Evolutionary conservation across 1,140 invertebrate species (phyloP).

Genomic region (Choristoneura fumiferana): DNA sequence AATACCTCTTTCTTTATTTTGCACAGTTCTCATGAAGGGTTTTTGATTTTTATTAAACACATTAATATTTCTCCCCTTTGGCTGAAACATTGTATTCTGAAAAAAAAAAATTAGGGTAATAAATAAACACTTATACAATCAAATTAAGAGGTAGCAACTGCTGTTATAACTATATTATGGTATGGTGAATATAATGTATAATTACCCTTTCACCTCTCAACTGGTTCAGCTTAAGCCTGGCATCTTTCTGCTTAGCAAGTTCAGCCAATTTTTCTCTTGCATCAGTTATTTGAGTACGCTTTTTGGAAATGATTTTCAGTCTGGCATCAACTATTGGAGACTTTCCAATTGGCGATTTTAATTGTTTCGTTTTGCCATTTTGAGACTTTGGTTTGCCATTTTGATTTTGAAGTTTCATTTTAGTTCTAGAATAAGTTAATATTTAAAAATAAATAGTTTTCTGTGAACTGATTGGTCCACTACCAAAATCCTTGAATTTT

Average conservation of each 20-base stretch:
- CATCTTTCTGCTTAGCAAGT: constrained; percentile 83
- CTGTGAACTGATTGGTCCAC: neutral
- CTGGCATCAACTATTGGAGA: constrained; percentile 79
- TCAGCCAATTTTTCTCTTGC: constrained; percentile 83
- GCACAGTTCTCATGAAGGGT: constrained; percentile 24
- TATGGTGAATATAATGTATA: too few species aligned
- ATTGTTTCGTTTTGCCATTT: constrained; percentile 38
- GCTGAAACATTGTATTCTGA: neutral
- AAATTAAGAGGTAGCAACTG: too few species aligned
- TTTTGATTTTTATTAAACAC: constrained; percentile 19
- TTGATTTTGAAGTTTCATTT: neutral
- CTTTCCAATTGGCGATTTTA: constrained; percentile 28
- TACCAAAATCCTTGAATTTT: too few species aligned
- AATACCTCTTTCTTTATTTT: constrained; percentile 26
- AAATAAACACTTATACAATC: neutral
- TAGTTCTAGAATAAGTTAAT: constrained; percentile 17
- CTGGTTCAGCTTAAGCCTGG: constrained; percentile 81
- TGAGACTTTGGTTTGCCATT: neutral
- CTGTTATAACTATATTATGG: too few species aligned
- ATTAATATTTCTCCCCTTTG: constrained; percentile 20
- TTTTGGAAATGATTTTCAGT: constrained; percentile 84
- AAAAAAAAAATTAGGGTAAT: neutral
- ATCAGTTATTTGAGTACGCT: constrained; percentile 82
- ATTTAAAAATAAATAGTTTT: too few species aligned
- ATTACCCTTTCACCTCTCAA: constrained; percentile 70